These are phyloP conservation scores for Struthidea cinerea DNA, from an alignment of 2,113 vertebrate species.

Conservation along the genomic window DNA sequence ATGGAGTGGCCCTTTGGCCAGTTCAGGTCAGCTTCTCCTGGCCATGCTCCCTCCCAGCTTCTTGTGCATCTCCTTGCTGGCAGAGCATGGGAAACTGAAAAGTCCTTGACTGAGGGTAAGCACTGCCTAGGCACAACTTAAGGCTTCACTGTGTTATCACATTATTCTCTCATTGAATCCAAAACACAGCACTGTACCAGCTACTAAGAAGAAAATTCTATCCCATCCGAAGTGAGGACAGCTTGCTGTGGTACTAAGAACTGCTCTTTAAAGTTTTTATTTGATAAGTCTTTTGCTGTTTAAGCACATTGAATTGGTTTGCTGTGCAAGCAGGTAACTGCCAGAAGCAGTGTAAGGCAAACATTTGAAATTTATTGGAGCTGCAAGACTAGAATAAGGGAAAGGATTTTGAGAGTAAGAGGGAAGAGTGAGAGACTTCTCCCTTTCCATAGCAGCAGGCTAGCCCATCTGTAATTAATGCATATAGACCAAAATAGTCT, in stretches of 20 bases:
- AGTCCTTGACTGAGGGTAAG: not conserved
- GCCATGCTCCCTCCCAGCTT: not conserved
- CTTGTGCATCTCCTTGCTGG: not conserved
- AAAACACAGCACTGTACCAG: not conserved
- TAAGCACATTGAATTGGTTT: not conserved
- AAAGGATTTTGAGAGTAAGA: not conserved
- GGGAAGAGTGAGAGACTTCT: not conserved
- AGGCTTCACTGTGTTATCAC: not conserved
- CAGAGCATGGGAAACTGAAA: not conserved
- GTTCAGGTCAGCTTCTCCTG: not conserved
- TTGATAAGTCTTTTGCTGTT: not conserved
- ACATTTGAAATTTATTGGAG: not conserved
- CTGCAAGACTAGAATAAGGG: not conserved
- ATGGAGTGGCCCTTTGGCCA: not conserved
- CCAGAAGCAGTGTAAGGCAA: not conserved
- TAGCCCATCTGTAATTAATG: not conserved
- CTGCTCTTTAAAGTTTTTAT: not conserved
- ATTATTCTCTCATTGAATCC: not conserved
- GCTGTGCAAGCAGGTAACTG: not conserved
- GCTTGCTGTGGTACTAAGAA: not conserved
- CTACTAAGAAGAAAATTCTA: not conserved
- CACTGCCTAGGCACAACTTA: not conserved
- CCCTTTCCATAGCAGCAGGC: not conserved
- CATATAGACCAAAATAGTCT: not conserved
- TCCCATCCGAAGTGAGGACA: not conserved